Conservation (phyloP, 1,140 invertebrate genomes). For the Heliconius hermathena region DNA sequence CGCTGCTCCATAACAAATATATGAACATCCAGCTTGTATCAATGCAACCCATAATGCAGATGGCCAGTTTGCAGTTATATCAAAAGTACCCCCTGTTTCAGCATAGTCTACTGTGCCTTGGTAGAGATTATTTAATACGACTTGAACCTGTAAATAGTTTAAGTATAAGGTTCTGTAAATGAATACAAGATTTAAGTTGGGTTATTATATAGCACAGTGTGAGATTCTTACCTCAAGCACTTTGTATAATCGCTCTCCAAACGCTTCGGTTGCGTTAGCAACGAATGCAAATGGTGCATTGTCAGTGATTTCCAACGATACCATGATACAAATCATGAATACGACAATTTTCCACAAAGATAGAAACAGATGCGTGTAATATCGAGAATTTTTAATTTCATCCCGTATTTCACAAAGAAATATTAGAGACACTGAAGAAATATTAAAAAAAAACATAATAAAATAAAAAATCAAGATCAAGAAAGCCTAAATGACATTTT, state of each 20-base stretch:
- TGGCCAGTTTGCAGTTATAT: conserved; percentile 83
- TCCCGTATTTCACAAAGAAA: conserved; percentile 83
- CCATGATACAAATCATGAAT: conserved; percentile 88
- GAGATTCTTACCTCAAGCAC: conserved; percentile 84
- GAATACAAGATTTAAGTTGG: neutral
- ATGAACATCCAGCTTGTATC: conserved; percentile 90
- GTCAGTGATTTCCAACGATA: conserved; percentile 87
- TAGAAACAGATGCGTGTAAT: conserved; percentile 93
- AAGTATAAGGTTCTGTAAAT: neutral
- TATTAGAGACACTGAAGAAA: conserved; percentile 43
- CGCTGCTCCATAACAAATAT: conserved; percentile 92
- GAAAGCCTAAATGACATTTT: too few relatives aligned
- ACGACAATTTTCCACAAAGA: conserved; percentile 93
- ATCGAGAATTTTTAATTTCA: conserved; percentile 89
- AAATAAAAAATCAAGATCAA: neutral
- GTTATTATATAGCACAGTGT: neutral
- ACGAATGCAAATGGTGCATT: conserved; percentile 90
- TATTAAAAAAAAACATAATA: conserved; percentile 11
- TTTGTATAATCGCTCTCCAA: conserved; percentile 88
- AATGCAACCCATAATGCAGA: conserved; percentile 89
- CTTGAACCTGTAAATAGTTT: conserved; percentile 78
- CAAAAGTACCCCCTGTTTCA: conserved; percentile 85
- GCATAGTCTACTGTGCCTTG: conserved; percentile 86
- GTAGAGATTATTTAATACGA: conserved; percentile 76
- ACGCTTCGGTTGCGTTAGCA: conserved; percentile 85